phyloP scores from a whole-genome alignment of 2,113 vertebrate genomes.

The Bubo scandiacus region DNA sequence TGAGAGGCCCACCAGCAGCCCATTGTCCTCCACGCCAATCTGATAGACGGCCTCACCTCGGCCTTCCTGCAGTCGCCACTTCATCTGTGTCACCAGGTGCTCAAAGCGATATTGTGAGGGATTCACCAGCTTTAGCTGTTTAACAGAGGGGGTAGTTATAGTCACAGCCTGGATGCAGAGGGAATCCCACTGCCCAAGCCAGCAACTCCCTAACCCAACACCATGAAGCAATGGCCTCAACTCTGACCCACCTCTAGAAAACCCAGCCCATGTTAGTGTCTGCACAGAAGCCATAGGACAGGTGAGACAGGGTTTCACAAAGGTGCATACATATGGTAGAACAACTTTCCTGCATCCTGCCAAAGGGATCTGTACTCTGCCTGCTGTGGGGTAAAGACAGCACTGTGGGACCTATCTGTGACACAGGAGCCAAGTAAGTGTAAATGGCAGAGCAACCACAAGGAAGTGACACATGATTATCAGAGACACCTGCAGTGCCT shows the following conservation, averaged over 20 bases:
- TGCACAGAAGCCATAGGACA: not conserved
- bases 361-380: not conserved
- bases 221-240: not conserved
- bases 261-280: not conserved
- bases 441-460: not conserved
- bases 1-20: slow-evolving; percentile 91
- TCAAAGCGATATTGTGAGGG: slow-evolving; percentile 97
- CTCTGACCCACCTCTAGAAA: not conserved
- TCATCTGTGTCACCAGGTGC: slow-evolving; percentile 98
- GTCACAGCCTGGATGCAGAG: not conserved
- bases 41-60: slow-evolving; percentile 97
- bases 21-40: slow-evolving; percentile 97
- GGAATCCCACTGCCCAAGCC: not conserved
- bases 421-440: not conserved
- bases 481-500: not conserved
- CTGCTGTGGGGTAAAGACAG: not conserved
- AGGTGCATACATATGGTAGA: not conserved
- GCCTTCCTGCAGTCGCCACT: slow-evolving; percentile 97
- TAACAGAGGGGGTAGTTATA: not conserved
- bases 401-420: not conserved
- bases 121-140: slow-evolving; percentile 93
- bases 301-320: not conserved
- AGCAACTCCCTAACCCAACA: not conserved
- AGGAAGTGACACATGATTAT: not conserved
- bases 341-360: not conserved